Evolutionary conservation across 2,888 invertebrate genomes (phyloP), one percentile per base, ranked within the genome.

Genomic region (Sphaerophoria rueppellii): DNA sequence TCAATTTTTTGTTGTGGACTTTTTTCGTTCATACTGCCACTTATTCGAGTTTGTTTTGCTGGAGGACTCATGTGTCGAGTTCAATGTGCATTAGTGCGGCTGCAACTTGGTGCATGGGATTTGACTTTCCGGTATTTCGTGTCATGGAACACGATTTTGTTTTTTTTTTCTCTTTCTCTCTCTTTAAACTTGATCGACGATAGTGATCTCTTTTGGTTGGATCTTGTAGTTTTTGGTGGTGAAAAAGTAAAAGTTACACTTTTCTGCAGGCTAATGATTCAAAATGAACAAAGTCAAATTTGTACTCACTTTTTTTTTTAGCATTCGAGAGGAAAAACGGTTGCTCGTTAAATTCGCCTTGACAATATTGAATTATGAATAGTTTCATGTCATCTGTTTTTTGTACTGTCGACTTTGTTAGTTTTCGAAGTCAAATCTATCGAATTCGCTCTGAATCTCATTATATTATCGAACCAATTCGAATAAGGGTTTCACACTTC

Each of bases 61-160:
- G 11, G 35, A 43, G 11, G 43, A 12, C 43, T 43, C 9, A 71
- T 16, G 57, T 48, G n/a, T 24, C n/a, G 82, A 74, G 82, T 82
- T 82, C 82, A 82, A 82, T 78, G 82, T 77, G 72, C 43, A 79
- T 60, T 48, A 54, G 46, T 34, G 32, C 11, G 32, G 0, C 43
- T 11, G 43, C 24, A 46, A 46, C 12, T 14, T 63, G 63, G 63
- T 63, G 54, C 63, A 74, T 61, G 69, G 74, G 55, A 70, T 74
- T 75, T 54, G 46, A 71, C 76, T 82, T 82, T 82, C 81, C 81
- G 81, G 81, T 82, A 57, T 82, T 82, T 82, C 77, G 67, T 82
- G 82, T 77, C 82, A 82, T 82, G 82, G 34, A 82, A 82, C 82
- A 82, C 78, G 82, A 82, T 71, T 73, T 2, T n/a, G 9, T 72